A percentile compares a stretch with the other conserved stretches of the same genome.
Conservation (phyloP, 2,113 vertebrate genomes). For the Hypocryptadius cinnamomeus region DNA sequence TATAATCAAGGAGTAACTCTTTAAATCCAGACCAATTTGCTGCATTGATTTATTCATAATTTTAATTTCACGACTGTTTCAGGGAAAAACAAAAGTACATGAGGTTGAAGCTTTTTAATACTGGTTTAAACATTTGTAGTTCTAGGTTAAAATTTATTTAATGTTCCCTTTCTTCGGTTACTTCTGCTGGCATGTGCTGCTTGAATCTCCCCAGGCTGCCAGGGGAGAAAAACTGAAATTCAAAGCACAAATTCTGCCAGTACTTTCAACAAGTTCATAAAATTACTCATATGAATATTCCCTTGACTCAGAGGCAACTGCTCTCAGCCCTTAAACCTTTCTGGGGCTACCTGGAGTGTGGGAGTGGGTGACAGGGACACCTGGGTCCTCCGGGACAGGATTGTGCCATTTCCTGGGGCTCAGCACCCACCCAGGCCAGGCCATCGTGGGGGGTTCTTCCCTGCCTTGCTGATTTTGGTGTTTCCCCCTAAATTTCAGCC, state of each 20-base stretch:
- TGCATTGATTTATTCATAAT: constrained; percentile 30
- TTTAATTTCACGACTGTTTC: constrained; percentile 26
- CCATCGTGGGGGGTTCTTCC: neutral
- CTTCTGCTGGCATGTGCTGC: neutral
- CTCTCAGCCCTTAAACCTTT: neutral
- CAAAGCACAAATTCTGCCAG: neutral
- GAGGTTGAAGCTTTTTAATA: neutral
- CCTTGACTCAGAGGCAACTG: neutral
- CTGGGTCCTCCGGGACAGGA: rapidly evolving
- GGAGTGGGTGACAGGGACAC: neutral
- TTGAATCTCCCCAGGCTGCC: neutral
- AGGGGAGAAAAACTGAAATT: constrained; percentile 5
- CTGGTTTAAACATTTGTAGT: neutral
- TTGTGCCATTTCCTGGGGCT: neutral
- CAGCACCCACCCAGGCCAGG: neutral
- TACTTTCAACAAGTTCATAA: constrained; percentile 7
- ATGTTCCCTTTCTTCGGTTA: neutral
- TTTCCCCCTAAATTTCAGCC: neutral
- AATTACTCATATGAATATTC: neutral
- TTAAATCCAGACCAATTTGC: constrained; percentile 23
- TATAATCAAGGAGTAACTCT: constrained; percentile 31
- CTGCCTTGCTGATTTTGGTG: neutral
- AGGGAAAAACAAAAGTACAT: neutral
- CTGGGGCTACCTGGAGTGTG: rapidly evolving
- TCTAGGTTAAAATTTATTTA: constrained; percentile 17